These are phyloP conservation scores for Microctenopoma lineatum DNA, from an alignment of 2,797 vertebrate species.

Conservation along the genomic window DNA sequence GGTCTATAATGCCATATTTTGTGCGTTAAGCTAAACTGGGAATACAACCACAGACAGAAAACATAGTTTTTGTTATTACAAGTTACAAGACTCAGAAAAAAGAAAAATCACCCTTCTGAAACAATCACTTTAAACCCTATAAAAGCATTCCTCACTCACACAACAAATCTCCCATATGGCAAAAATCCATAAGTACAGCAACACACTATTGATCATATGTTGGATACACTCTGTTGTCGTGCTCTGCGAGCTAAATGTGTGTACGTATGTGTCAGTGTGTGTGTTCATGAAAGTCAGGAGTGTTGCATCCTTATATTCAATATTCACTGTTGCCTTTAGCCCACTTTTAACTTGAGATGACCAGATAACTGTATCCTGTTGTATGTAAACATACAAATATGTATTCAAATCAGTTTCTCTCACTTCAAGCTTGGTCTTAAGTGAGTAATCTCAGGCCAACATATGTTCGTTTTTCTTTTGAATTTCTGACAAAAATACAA, in stretches of 20 bases:
- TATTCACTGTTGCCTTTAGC: slow-evolving; percentile 31
- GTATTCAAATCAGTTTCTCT: slow-evolving; percentile 4
- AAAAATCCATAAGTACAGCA: slow-evolving; percentile 78
- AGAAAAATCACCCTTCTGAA: slow-evolving; percentile 37
- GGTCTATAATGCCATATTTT: neutral
- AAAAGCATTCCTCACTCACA: slow-evolving; percentile 65
- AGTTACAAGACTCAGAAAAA: slow-evolving; percentile 7
- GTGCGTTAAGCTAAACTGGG: neutral
- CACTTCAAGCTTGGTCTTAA: slow-evolving; percentile 17
- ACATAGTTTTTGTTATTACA: slow-evolving; percentile 23
- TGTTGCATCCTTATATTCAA: slow-evolving; percentile 30
- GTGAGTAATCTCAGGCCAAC: slow-evolving; percentile 4
- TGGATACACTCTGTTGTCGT: slow-evolving; percentile 64
- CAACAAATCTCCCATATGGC: slow-evolving; percentile 72
- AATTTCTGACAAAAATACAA: slow-evolving; percentile 21
- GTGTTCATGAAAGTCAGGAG: slow-evolving; percentile 10
- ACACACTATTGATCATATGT: slow-evolving; percentile 74
- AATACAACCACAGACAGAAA: slow-evolving; percentile 14
- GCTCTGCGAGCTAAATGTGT: slow-evolving; percentile 40
- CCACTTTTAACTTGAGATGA: neutral
- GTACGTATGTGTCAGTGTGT: slow-evolving; percentile 3
- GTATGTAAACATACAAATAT: neutral
- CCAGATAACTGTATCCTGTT: neutral
- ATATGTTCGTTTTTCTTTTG: neutral
- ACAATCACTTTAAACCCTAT: slow-evolving; percentile 65